Evolutionary conservation across 1,140 invertebrate species (phyloP), one percentile per base, ranked within the genome.

Genomic region (Vanessa atalanta): DNA sequence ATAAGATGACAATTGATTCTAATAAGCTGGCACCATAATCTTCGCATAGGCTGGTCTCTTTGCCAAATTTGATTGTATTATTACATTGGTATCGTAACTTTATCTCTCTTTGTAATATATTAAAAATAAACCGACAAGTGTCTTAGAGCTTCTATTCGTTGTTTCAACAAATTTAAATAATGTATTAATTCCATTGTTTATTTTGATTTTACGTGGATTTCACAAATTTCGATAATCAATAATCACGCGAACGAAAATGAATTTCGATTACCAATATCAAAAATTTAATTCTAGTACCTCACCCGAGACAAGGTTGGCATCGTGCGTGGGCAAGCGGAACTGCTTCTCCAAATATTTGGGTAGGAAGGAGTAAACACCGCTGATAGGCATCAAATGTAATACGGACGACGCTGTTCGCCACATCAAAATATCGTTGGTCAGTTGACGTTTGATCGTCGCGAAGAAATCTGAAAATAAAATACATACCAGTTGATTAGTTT

Each of bases 311-410:
- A 98, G 96, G 86, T 97, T 98, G 50, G 98, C 97, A 83, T 97
- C 95, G 88, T 97, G 96, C 61, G 97, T 97, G 15, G 97, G 95
- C 81, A 98, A 92, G 74, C 97, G 94, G 93, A 98, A 99, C 94
- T 98, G 97, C 63, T 96, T 96, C 93, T 98, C 97, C 77, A 99
- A 93, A 90, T 98, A 99, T 91, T 99, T 99, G 64, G 98, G 98
- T 80, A 98, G 93, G 92, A 98, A 99, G 55, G 97, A 98, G 91
- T 98, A 98, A 11, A 98, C 94, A 6, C 97, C 98, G 70, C 97
- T 97, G 78, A 98, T 97, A 53, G 97, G 97, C 83, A 98, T 94
- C 80, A 98, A 95, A 85, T 98, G 97, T 11, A 99, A 94, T 16
- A 98, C 97, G 70, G 96, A 97, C 78, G 96, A 97, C 5, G 97